Conservation (phyloP, 2,888 invertebrate genomes). For the Enoplolaimus lenunculus region DNA sequence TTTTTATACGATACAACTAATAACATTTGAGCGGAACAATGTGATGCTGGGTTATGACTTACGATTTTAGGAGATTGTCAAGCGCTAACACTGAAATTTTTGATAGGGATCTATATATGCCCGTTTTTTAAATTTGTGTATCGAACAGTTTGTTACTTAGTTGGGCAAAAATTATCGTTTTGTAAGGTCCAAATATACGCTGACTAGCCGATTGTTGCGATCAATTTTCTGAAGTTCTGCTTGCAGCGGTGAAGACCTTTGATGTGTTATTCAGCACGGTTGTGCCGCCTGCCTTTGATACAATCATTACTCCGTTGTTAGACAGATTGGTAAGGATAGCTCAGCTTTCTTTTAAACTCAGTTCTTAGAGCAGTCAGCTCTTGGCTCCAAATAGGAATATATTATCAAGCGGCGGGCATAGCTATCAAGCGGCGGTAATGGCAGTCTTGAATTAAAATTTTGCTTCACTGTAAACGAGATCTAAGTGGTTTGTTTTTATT, state of each 20-base stretch:
- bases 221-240: conserved; percentile 71
- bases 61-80: too few relatives aligned
- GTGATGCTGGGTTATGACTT: too few relatives aligned
- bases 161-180: too few relatives aligned
- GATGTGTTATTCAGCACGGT: conserved; percentile 86
- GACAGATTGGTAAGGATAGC: too few relatives aligned
- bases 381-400: not conserved
- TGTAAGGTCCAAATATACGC: conserved; percentile 57
- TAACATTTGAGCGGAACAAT: too few relatives aligned
- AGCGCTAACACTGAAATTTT: too few relatives aligned
- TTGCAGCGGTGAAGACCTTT: conserved; percentile 90
- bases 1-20: too few relatives aligned
- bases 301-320: too few relatives aligned
- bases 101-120: too few relatives aligned
- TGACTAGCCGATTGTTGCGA: conserved; percentile 79
- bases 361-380: too few relatives aligned
- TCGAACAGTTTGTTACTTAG: too few relatives aligned
- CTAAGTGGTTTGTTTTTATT: not conserved
- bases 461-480: not conserved
- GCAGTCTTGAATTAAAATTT: conserved; percentile 13
- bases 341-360: conserved; percentile 49
- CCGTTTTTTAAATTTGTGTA: too few relatives aligned
- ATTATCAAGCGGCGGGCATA: conserved; percentile 11
- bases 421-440: conserved; percentile 15
- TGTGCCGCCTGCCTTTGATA: conserved; percentile 76